Base-by-base conservation (phyloP, 1,140 invertebrate genomes). In the Kradibia gibbosae region DNA sequence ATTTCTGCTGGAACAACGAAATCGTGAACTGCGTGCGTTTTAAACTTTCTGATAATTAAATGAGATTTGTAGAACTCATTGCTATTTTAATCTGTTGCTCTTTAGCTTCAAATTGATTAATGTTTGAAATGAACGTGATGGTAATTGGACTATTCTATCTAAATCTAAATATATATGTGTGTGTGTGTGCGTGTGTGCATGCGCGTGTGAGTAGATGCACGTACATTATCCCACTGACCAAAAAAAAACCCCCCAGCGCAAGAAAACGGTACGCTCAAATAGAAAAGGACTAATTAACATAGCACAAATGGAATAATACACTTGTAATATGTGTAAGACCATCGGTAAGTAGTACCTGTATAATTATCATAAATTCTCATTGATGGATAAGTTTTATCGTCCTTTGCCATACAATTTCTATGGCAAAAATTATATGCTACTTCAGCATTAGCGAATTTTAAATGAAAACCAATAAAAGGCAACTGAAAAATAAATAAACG, bases 341-440 rank as follows among this genome's bases (percentile, higher is more conserved):
- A 67, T 78, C 42, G 28, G 20, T 67, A 50, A 28, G 36, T 28
- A 67, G 42, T 42, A 67, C 45, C 45, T 53, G 39, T 48, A 70
- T 39, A 70, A 78, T 78, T 70, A 78, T 78, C 76, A 45, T 70
- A 67, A 70, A 70, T 70, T 70, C 67, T 78, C 70, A 78, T 78
- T n/a, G 45, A 39, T 42, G n/a, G 11, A 25, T 36, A 15, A 53
- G 67, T 55, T 78, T 70, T 78, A 78, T 78, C 62, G 76, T 39
- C 20, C 45, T 55, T 25, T 25, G 48, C 25, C 20, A 25, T 28
- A 62, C 39, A 36, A 55, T 55, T 53, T 70, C 62, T n/a, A 39
- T 25, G 20, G 60, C 31, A 53, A 70, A 53, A 48, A 55, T 55
- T 36, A 65, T 36, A n/a, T 34, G 31, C 17, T 76, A 22, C 57